A percentile compares a stretch with the other conserved stretches of the same genome.
These are phyloP conservation scores for Corythaixoides concolor DNA, from an alignment of 2,113 vertebrate species.

Conservation along the genomic window DNA sequence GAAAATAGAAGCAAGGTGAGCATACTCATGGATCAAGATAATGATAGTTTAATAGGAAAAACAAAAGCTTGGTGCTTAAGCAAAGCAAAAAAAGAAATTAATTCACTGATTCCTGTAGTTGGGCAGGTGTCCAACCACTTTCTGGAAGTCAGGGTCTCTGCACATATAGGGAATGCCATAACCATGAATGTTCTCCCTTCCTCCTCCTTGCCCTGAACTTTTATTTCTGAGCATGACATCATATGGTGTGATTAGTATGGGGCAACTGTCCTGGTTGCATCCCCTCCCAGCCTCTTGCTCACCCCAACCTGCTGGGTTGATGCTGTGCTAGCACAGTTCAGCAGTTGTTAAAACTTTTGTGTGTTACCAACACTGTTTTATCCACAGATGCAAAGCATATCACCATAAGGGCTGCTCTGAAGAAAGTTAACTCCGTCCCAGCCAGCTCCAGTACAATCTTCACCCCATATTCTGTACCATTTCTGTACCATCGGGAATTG, in stretches of 20 bases:
- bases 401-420: background rate
- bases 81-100: background rate
- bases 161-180: background rate
- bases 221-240: background rate
- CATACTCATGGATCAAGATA: background rate
- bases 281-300: background rate
- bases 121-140: background rate
- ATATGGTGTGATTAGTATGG: background rate
- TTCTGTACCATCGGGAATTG: background rate
- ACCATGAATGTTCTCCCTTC: fast-evolving
- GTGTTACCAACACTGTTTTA: background rate
- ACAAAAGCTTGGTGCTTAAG: background rate
- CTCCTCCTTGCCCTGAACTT: background rate
- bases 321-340: background rate
- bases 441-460: background rate
- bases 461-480: background rate
- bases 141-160: background rate
- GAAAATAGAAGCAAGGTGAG: background rate
- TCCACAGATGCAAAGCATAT: background rate
- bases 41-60: background rate
- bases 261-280: background rate
- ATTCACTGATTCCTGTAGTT: background rate
- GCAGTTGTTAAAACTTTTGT: background rate
- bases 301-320: background rate
- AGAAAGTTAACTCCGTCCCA: background rate